Evolutionary conservation across 2,113 vertebrate species (phyloP), one percentile per base, ranked within the genome.

Genomic region (Steatornis caripensis): DNA sequence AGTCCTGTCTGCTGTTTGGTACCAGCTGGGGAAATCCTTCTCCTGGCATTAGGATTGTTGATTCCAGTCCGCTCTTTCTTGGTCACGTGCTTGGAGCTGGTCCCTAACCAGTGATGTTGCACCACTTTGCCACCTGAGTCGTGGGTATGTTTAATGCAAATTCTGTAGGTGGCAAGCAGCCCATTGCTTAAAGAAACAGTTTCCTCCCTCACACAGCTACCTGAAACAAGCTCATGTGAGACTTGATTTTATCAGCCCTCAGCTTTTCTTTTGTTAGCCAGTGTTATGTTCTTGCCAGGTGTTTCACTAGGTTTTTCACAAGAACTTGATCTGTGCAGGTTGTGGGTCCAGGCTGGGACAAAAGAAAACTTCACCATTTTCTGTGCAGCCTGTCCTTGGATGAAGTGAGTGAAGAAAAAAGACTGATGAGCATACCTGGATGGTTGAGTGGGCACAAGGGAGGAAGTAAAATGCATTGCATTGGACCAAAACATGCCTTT

Each of bases 171-270:
- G 91, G 92, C 84, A 89, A 65, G 46, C 18, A 22, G 90, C 95
- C 84, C 84, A 69, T 88, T 96, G 94, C 95, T 93, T 90, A 95
- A 90, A 95, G 77, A 78, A 96, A 64, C 65, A 68, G 66, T 83
- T 92, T 92, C 86, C 88, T 92, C 85, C 79, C 78, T 90, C 79
- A 51, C 51, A n/a, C 60, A 79, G 45, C 65, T 80, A 89, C 88
- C 79, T 96, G 92, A 87, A 90, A 75, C 72, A 68, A 79, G 36
- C 87, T 96, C 51, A 43, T 87, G 89, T 87, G 91, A 94, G 93
- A 78, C 86, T 66, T 87, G 89, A 87, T 93, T 77, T 95, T 96
- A 92, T 96, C 96, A 92, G 34, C 76, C 37, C 43, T 46, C 51
- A 78, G 55, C 60, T 95, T 89, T 87, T 81, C 76, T 89, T 84